These are phyloP conservation scores for Cheilosia vernalis DNA, from an alignment of 2,888 invertebrate genomes.

Conservation along the genomic window DNA sequence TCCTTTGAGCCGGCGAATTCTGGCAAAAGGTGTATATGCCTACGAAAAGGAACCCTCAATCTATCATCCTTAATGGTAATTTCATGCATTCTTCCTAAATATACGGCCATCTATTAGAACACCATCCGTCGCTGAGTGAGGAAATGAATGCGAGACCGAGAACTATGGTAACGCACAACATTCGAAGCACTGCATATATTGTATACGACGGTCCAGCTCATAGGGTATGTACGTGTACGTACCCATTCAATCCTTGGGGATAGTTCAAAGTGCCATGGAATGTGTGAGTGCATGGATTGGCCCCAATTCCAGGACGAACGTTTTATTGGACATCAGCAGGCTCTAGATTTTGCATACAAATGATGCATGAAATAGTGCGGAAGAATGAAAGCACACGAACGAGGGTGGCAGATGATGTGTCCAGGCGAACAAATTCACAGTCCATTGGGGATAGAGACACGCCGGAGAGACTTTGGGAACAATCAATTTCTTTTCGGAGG, in stretches of 20 bases:
- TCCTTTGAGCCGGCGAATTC: conserved; percentile 31
- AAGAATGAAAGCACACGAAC: conserved; percentile 31
- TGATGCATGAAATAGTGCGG: conserved; percentile 74
- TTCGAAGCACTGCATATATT: conserved; percentile 5
- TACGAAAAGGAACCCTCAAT: conserved; percentile 56
- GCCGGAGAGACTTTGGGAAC: conserved; percentile 43
- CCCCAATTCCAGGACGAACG: conserved; percentile 55
- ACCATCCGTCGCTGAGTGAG: conserved; percentile 33
- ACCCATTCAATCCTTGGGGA: conserved; percentile 58
- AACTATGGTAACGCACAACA: conserved; percentile 46
- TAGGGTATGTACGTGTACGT: conserved; percentile 35
- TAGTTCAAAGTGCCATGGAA: conserved; percentile 63
- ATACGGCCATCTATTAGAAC: conserved; percentile 65
- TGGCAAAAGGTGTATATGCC: conserved; percentile 46
- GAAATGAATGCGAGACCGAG: conserved; percentile 43
- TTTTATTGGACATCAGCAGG: conserved; percentile 71
- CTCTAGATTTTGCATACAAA: conserved; percentile 74
- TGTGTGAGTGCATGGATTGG: conserved; percentile 71
- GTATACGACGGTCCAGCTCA: not conserved
- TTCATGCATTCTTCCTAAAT: conserved; percentile 73
- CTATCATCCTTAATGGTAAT: conserved; percentile 72
- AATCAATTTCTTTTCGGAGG: conserved; percentile 64
- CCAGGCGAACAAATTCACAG: conserved; percentile 56
- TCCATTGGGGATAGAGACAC: conserved; percentile 37
- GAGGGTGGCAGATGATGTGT: conserved; percentile 1